Base-by-base conservation (phyloP, 2,888 invertebrate genomes). In the Harmothoe impar region DNA sequence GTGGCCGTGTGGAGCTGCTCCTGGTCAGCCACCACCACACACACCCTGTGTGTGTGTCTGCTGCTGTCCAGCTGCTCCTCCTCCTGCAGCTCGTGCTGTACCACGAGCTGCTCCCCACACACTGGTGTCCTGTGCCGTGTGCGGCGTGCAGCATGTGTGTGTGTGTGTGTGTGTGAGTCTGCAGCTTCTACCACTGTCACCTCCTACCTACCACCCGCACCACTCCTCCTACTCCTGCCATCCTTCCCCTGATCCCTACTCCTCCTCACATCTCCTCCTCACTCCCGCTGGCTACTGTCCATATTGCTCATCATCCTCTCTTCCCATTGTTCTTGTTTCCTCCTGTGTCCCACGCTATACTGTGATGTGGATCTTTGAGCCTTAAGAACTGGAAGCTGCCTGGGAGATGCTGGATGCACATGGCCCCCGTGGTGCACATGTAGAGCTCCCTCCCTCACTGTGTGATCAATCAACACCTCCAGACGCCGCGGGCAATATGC, bases 391-490 rank as follows among this genome's bases (percentile, higher is more conserved):
- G 20, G 62, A 20, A n/a, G 62, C 7, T n/a, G 62, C 7, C 62
- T 52, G 12, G 54, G 54, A 15, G 54, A 17, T 52, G 54, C 17
- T 62, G 62, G 62, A n/a, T 20, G 62, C 43, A 43, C 43, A 43
- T 20, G 20, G 62, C 1, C 23, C 12, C 1, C 3, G 62, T 62
- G 62, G 62, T 62, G 62, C 43, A 43, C 43, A 43, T 43, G 62
- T 62, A n/a, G 12, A 62, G 62, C 62, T n/a, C 62, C 62, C 7
- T n/a, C 62, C 62, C 62, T n/a, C 62, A 20, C 62, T 7, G 15
- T 29, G 29, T 72, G 72, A 72, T 72, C 72, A 72, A 72, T 72
- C 72, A 72, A 29, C 72, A 15, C 72, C 29, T 29, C 68, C 62
- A 62, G 15, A 72, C 31, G 72, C 72, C 72, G 25, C 72, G 29